Percentiles rank a stretch among this genome's conserved stretches.
Conservation (phyloP, 2,888 invertebrate genomes). For the Ophion costatus region DNA sequence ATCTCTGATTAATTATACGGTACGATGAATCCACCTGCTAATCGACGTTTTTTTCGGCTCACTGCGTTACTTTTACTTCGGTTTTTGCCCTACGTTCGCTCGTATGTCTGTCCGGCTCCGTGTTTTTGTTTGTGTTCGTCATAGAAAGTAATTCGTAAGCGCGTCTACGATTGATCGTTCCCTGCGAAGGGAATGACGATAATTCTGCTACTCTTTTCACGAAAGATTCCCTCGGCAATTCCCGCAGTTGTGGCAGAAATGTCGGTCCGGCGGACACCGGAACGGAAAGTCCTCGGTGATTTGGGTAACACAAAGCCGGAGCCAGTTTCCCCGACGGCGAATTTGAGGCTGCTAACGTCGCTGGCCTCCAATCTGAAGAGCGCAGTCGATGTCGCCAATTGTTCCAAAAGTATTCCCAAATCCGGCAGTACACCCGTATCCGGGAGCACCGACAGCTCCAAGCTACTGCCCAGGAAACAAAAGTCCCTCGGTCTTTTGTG, state of each 20-base stretch:
- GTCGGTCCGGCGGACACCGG: conserved; percentile 61
- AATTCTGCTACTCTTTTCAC: neutral
- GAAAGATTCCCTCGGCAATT: neutral
- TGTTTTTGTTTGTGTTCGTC: neutral
- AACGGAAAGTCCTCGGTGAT: conserved; percentile 84
- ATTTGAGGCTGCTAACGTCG: conserved; percentile 88
- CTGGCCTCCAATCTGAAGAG: conserved; percentile 86
- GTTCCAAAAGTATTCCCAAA: conserved; percentile 42
- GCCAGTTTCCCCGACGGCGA: conserved; percentile 88
- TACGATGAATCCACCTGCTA: conserved; percentile 32
- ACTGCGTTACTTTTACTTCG: neutral
- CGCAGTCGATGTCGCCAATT: conserved; percentile 75
- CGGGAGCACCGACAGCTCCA: conserved; percentile 58
- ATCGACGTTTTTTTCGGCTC: neutral
- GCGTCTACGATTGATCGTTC: neutral
- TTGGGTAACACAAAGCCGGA: conserved; percentile 85
- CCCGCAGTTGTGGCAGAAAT: conserved; percentile 58
- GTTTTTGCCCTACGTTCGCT: neutral
- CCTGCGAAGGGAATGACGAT: neutral
- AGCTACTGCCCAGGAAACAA: conserved; percentile 84
- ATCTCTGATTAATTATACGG: conserved; percentile 1
- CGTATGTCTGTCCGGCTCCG: neutral
- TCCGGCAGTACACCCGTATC: conserved; percentile 28
- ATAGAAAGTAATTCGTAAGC: neutral
- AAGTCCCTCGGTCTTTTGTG: conserved; percentile 87